Base-by-base conservation (phyloP, 1,140 invertebrate genomes). In the Oreohelix idahoensis region DNA sequence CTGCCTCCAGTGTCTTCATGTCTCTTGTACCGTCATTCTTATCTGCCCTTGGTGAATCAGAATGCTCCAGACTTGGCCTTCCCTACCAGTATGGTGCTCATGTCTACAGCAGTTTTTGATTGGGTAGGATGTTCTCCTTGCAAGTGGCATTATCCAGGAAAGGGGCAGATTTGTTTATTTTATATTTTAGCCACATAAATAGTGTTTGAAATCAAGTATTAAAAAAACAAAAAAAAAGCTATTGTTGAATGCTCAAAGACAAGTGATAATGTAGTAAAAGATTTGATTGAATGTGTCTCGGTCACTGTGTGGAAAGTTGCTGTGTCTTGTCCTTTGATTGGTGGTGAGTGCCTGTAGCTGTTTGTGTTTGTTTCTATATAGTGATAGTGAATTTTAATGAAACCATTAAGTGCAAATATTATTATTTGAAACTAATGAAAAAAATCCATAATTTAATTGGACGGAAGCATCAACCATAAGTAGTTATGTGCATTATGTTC, bases 1-100 rank as follows among this genome's bases (percentile, higher is more conserved):
- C 58, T n/a, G 53, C 63, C n/a, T 39, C 32, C 29, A 15, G 1
- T 4, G 77, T 42, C 77, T 42, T 42, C 11, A 1, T 79, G 58
- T 79, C 77, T 79, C 66, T 79, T 53, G 53, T 38, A 66, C 35
- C 15, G 45, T 38, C 35, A 11, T 39, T 79, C 42, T 79, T 36
- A 1, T 13, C 38, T 42, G n/a, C 38, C 35, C 35, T 10, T 26
- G 11, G 23, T 23, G 42, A 49, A 74, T 26, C 38, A 39, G 38
- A 49, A 49, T 35, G 5, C 38, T 29, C 4, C 38, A 42, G 20
- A 66, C 29, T 66, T 17, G 1, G 29, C 29, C 63, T 66, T 32
- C 29, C 29, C 63, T 66, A 13, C 63, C 29, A 17, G n/a, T 66
- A 5, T 66, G 11, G 63, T 66, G n/a, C n/a, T 8, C 63, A 32